These are phyloP conservation scores for Podarcis cretensis DNA, from an alignment of 2,113 vertebrate genomes.

Conservation along the genomic window DNA sequence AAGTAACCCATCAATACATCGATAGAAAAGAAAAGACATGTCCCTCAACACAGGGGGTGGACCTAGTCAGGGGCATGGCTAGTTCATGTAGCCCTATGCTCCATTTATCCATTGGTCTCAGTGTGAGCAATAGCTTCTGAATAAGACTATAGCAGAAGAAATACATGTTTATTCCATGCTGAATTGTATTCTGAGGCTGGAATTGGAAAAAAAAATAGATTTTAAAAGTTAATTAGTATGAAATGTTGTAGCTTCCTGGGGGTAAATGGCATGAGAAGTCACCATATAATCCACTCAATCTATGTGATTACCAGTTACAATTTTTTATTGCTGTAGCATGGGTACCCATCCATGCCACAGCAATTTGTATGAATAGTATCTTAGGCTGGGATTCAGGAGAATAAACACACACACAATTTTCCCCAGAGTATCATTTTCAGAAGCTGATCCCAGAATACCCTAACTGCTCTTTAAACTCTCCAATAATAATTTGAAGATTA, in stretches of 20 bases:
- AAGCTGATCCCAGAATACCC: neutral
- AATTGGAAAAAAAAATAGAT: neutral
- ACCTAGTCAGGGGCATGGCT: too few species aligned
- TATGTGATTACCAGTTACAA: neutral
- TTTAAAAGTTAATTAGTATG: neutral
- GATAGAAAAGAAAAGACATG: too few species aligned
- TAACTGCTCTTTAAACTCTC: neutral
- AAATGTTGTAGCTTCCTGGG: neutral
- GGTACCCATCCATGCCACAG: neutral
- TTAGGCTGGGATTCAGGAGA: neutral
- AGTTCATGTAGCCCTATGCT: too few species aligned
- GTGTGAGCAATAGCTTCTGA: too few species aligned
- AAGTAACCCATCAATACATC: too few species aligned
- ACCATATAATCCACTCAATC: neutral
- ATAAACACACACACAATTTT: neutral
- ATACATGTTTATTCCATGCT: neutral
- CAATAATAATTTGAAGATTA: neutral
- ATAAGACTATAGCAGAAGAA: too few species aligned
- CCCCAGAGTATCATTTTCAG: neutral
- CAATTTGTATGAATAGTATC: neutral
- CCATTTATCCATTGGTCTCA: too few species aligned
- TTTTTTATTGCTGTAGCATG: neutral
- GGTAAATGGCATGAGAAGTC: neutral
- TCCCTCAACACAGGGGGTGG: too few species aligned
- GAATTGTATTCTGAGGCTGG: neutral